Conservation (phyloP, 2,888 invertebrate species). For the Nemotelus nigrinus region DNA sequence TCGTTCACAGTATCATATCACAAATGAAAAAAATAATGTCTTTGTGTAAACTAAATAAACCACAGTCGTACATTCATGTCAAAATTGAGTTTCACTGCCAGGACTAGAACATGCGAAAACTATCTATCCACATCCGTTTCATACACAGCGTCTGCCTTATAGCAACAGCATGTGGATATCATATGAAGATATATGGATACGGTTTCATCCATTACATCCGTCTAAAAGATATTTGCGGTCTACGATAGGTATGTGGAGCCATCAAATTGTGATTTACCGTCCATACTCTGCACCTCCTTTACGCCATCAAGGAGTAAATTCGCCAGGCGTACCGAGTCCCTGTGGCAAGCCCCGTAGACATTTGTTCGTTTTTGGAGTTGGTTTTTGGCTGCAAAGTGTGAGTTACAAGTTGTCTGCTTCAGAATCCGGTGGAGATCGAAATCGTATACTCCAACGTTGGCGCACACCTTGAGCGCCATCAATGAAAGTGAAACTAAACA, state of each 20-base stretch:
- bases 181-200: slow-evolving; percentile 48
- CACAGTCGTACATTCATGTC: background rate
- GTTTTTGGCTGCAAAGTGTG: background rate
- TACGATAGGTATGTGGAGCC: slow-evolving; percentile 47
- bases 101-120: no score
- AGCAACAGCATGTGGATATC: slow-evolving; percentile 28
- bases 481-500: slow-evolving; percentile 35
- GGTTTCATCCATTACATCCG: slow-evolving; percentile 46
- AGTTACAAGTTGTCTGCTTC: slow-evolving; percentile 17
- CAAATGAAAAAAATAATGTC: background rate
- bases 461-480: slow-evolving; percentile 28
- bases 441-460: slow-evolving; percentile 9
- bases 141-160: slow-evolving; percentile 6
- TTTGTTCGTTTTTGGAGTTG: slow-evolving; percentile 19
- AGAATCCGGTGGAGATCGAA: slow-evolving; percentile 17
- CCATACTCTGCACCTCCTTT: slow-evolving; percentile 42
- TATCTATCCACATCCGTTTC: slow-evolving; percentile 23
- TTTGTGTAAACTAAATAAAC: slow-evolving; percentile 5
- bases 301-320: slow-evolving; percentile 7
- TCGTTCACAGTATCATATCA: no score
- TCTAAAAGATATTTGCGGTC: slow-evolving; percentile 50
- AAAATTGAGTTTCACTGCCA: no score
- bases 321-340: slow-evolving; percentile 29
- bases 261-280: slow-evolving; percentile 51
- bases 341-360: slow-evolving; percentile 25